Conservation (phyloP, 2,888 invertebrate species). For the Drosophila meridiana region DNA sequence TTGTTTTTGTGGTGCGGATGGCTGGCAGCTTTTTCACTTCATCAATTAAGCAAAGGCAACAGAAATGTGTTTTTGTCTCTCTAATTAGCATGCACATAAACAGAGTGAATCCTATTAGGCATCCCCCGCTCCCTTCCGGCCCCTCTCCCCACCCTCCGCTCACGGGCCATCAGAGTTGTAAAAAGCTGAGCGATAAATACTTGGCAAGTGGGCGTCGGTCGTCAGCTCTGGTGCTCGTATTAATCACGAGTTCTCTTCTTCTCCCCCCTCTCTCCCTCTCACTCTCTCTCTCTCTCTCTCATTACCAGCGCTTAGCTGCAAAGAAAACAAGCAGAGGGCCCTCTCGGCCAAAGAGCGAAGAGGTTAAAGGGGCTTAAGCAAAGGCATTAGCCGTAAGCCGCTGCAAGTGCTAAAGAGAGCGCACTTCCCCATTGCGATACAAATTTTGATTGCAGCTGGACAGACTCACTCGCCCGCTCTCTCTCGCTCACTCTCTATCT, state of each 20-base stretch:
- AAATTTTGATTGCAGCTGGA: not conserved
- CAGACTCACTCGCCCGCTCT: not conserved
- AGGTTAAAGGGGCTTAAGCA: not conserved
- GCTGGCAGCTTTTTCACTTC: constrained; percentile 72
- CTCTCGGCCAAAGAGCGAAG: not conserved
- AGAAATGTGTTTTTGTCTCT: constrained; percentile 77
- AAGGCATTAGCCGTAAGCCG: not conserved
- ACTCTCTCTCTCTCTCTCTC: constrained; percentile 29
- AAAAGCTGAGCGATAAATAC: constrained; percentile 63
- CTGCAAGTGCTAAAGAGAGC: not conserved
- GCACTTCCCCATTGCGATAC: not conserved
- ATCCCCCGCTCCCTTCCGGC: not conserved
- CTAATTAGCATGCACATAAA: constrained; percentile 79
- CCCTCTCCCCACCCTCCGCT: not conserved
- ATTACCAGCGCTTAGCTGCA: constrained; percentile 21
- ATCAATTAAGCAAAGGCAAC: constrained; percentile 77
- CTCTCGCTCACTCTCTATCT: not conserved
- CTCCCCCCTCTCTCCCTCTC: constrained; percentile 34
- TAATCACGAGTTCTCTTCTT: constrained; percentile 25
- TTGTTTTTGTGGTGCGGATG: constrained; percentile 33
- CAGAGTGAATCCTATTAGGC: constrained; percentile 77
- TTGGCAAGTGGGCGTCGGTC: constrained; percentile 47
- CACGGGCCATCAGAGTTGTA: constrained; percentile 42
- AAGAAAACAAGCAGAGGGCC: no score
- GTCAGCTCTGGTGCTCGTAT: constrained; percentile 38